Base-by-base conservation (phyloP, 2,797 vertebrate genomes). In the Dendrocincla tyrannina region DNA sequence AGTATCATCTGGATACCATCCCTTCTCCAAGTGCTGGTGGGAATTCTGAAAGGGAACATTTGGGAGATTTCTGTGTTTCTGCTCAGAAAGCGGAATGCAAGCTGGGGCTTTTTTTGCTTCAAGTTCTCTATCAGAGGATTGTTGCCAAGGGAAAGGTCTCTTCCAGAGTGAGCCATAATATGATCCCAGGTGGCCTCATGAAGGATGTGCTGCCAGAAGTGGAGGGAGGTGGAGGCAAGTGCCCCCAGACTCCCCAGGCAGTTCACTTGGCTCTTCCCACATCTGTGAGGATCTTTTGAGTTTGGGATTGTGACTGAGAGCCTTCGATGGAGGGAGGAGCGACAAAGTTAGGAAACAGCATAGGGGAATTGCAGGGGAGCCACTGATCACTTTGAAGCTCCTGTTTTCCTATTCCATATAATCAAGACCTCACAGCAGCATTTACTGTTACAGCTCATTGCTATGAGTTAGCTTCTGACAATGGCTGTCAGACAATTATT, bases 401-500 rank as follows among this genome's bases (percentile, higher is more conserved):
- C 0, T 72, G 1, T 84, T 92, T 86, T 90, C 59, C 42, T 66
- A 9, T 86, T 91, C n/a, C 10, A 0, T 69, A 7, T 84, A 62
- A 67, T 53, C 20, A 33, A 41, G 83, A 84, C 28, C 60, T 88
- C 67, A 69, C 35, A 73, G 76, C 47, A 76, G 50, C 63, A 23
- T 18, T 85, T 82, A 17, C 0, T 89, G 17, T 87, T 89, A 11
- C 4, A 73, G n/a, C 42, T 93, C 2, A 0, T 55, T 92, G 60
- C 44, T 74, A 1, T 92, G 85, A 35, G 27, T 79, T 55, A 67
- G 42, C 85, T 88, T 92, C 85, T 94, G 79, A 73, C 81, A 78
- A 3, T 32, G 44, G 25, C 63, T 5, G 0, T 59, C 42, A 78
- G 78, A 47, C 50, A 80, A 56, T 91, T 90, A 49, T 76, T 88